These are phyloP conservation scores for Toxonevra muliebris DNA, from an alignment of 2,888 invertebrate species.

Conservation along the genomic window DNA sequence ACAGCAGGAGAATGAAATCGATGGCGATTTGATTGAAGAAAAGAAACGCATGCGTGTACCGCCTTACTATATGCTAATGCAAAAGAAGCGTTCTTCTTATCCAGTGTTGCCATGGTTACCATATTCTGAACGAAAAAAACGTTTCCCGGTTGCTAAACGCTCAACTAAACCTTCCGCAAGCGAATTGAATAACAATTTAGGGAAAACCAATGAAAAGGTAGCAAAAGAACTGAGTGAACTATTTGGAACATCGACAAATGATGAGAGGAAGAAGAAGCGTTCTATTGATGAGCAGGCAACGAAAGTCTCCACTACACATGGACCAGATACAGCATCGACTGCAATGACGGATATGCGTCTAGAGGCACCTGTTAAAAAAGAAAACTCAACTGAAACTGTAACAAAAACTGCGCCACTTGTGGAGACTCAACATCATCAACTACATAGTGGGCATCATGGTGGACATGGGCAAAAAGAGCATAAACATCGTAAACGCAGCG, in stretches of 20 bases:
- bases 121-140: conserved; percentile 66
- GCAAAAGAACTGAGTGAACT: conserved; percentile 75
- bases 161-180: conserved; percentile 66
- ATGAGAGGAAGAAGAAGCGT: conserved; percentile 69
- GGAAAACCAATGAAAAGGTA: conserved; percentile 75
- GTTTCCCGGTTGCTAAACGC: conserved; percentile 75
- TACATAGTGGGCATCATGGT: conserved; percentile 52
- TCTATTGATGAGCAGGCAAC: conserved; percentile 53
- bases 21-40: conserved; percentile 57
- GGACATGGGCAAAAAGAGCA: conserved; percentile 48
- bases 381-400: conserved; percentile 33
- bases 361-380: conserved; percentile 42
- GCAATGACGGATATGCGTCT: conserved; percentile 49
- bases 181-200: conserved; percentile 54
- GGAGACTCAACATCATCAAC: conserved; percentile 52
- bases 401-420: conserved; percentile 17
- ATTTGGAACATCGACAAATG: conserved; percentile 68
- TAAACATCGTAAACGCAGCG: conserved; percentile 58
- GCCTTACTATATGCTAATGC: conserved; percentile 60
- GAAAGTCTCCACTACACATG: conserved; percentile 38
- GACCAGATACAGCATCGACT: conserved; percentile 40
- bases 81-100: conserved; percentile 59
- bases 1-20: conserved; percentile 60
- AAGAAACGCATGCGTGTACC: conserved; percentile 59
- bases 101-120: conserved; percentile 65